Conservation (phyloP, 92 coral and sea anemone species). For the Heteractis magnifica region DNA sequence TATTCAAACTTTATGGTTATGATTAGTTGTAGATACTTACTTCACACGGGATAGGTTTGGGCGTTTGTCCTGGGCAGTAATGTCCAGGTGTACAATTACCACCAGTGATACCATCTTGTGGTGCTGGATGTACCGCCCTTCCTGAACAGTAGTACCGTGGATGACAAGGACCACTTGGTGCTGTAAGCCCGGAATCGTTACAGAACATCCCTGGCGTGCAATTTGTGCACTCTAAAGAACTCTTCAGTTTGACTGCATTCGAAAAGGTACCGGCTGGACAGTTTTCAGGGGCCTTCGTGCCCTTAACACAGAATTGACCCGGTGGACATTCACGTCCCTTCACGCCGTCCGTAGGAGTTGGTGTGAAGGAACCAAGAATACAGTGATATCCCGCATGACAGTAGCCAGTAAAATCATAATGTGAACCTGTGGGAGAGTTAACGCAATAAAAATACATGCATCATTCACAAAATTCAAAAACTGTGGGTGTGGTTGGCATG, state of each 20-base stretch:
- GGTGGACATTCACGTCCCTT: slow-evolving; percentile 85
- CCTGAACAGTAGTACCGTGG: slow-evolving; percentile 86
- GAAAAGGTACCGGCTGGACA: slow-evolving; percentile 95
- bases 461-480: too few species aligned
- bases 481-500: too few species aligned
- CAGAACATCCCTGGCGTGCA: slow-evolving; percentile 95
- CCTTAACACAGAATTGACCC: slow-evolving; percentile 82
- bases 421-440: slow-evolving; percentile 62
- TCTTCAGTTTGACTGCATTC: slow-evolving; percentile 64
- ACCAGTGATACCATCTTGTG: slow-evolving; percentile 83
- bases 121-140: slow-evolving; percentile 80
- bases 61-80: slow-evolving; percentile 88
- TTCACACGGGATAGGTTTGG: slow-evolving; percentile 88
- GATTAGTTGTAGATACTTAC: slow-evolving; percentile 37
- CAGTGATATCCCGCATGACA: slow-evolving; percentile 91
- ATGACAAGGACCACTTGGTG: slow-evolving; percentile 84
- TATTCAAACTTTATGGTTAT: not conserved
- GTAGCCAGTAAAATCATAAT: slow-evolving; percentile 67
- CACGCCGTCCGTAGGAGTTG: slow-evolving; percentile 81
- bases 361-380: slow-evolving; percentile 72
- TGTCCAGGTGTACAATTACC: slow-evolving; percentile 98
- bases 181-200: slow-evolving; percentile 80
- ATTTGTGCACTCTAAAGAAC: slow-evolving; percentile 55
- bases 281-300: slow-evolving; percentile 83
- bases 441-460: not conserved